Conservation (phyloP, 2,113 vertebrate genomes). For the Diglossa brunneiventris region DNA sequence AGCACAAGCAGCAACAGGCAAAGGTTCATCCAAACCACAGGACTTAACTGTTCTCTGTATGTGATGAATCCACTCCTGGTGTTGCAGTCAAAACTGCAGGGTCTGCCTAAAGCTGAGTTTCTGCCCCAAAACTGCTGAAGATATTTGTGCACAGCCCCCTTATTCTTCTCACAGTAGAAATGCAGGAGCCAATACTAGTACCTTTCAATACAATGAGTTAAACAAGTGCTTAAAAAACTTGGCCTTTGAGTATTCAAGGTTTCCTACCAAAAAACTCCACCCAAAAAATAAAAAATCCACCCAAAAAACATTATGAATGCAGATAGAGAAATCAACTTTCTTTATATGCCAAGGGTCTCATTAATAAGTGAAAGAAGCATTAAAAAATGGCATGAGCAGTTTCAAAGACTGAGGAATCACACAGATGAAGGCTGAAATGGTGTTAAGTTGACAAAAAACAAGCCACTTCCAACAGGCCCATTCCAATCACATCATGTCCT, state of each 20-base stretch:
- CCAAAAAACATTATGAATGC: neutral
- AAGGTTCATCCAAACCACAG: fast-evolving
- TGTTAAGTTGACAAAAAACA: neutral
- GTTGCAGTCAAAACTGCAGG: neutral
- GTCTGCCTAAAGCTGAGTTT: neutral
- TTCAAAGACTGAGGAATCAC: neutral
- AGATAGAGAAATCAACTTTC: neutral
- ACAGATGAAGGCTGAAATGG: neutral
- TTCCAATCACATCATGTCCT: neutral
- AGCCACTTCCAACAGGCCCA: neutral
- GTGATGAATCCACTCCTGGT: neutral
- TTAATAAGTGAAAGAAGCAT: neutral
- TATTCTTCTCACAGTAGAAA: neutral
- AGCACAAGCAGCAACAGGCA: neutral
- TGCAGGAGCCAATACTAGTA: neutral
- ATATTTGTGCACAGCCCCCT: neutral
- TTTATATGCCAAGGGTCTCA: neutral
- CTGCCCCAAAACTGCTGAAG: fast-evolving
- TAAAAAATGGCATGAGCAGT: neutral
- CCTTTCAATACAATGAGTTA: neutral
- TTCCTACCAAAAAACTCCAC: neutral
- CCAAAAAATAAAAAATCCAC: too few relatives aligned
- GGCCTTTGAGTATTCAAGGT: neutral
- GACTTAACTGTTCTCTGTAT: too few relatives aligned
- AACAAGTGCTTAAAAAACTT: neutral